Conservation (phyloP, 2,888 invertebrate species). For the Sminthurinus aureus region DNA sequence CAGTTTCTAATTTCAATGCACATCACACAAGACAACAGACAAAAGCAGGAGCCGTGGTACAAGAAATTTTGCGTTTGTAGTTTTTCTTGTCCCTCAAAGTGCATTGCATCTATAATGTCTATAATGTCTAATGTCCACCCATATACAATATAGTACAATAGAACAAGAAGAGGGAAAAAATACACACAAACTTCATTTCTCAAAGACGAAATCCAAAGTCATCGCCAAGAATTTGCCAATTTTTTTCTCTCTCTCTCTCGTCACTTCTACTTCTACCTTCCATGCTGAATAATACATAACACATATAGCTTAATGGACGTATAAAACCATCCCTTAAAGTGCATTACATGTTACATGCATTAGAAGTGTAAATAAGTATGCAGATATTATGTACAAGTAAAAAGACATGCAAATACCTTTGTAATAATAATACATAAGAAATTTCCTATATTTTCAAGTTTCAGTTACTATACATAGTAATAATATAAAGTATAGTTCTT, state of each 20-base stretch:
- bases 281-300: neutral
- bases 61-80: too few species aligned
- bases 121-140: neutral
- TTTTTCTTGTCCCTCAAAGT: neutral
- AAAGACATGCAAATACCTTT: neutral
- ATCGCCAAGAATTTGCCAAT: conserved; percentile 18
- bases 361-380: neutral
- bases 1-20: neutral
- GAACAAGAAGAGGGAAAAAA: neutral
- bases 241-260: neutral
- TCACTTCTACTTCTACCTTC: neutral
- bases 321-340: neutral
- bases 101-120: neutral
- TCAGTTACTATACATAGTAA: too few species aligned
- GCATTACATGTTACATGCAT: neutral
- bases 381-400: neutral
- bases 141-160: neutral
- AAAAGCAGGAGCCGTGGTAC: too few species aligned
- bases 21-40: neutral
- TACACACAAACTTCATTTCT: neutral
- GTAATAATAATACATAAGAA: neutral
- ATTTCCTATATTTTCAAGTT: neutral
- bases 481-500: too few species aligned
- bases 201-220: neutral
- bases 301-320: too few species aligned